phyloP scores from a whole-genome alignment of 2,888 invertebrate genomes.

The Drosophila formosana region DNA sequence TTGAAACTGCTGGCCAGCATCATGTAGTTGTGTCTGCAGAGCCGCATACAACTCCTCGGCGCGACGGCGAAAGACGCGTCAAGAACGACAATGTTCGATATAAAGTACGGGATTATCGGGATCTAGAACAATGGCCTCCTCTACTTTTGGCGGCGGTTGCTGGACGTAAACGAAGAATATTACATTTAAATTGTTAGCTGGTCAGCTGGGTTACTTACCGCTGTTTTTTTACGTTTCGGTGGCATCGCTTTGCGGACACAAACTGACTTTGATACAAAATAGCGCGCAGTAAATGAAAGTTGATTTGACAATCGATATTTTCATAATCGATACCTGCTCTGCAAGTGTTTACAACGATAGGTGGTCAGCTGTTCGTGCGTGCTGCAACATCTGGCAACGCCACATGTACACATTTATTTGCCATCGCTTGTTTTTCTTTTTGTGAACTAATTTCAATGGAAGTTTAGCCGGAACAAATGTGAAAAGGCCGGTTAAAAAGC shows the following conservation, averaged over 20 bases:
- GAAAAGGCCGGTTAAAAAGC: background rate
- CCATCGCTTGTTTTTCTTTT: background rate
- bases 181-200: too few species aligned
- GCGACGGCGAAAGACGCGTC: conserved; percentile 83
- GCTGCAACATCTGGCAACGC: conserved; percentile 10
- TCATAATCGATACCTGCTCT: too few species aligned
- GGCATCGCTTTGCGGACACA: conserved; percentile 23
- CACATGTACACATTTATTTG: background rate
- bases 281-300: conserved; percentile 19
- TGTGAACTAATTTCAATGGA: background rate
- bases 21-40: conserved; percentile 60
- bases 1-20: conserved; percentile 56
- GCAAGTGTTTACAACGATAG: conserved; percentile 2
- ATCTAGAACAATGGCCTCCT: conserved; percentile 36
- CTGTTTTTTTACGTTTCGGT: conserved; percentile 36
- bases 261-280: conserved; percentile 13
- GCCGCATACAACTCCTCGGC: conserved; percentile 80
- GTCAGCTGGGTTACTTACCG: conserved; percentile 18
- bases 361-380: conserved; percentile 14
- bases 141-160: background rate
- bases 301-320: too few species aligned
- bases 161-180: too few species aligned
- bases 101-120: conserved; percentile 72
- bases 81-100: conserved; percentile 84
- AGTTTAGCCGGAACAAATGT: conserved; percentile 14